A percentile compares a stretch with the other conserved stretches of the same genome.
Conservation (phyloP, 2,113 vertebrate genomes). For the Ornithorhynchus anatinus region DNA sequence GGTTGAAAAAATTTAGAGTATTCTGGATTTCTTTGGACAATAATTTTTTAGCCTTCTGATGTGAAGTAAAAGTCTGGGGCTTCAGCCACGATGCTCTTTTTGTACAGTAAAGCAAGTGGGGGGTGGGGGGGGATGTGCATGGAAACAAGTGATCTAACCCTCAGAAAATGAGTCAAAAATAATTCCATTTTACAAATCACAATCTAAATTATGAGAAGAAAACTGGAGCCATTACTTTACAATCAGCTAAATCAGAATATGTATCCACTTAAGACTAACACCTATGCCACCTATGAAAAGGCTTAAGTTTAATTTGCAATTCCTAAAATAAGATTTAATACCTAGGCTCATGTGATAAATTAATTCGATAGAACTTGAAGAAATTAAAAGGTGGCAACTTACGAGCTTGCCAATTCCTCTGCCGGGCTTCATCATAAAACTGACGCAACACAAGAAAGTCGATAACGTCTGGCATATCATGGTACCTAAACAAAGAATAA, state of each 20-base stretch:
- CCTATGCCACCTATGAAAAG: not conserved
- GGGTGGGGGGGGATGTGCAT: not conserved
- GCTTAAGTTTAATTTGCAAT: no score
- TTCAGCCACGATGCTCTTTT: no score
- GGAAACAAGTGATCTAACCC: not conserved
- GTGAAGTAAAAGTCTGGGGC: no score
- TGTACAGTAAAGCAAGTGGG: no score
- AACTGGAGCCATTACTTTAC: not conserved
- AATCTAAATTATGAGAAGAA: not conserved
- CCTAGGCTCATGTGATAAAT: not conserved
- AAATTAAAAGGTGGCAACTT: conserved; percentile 50
- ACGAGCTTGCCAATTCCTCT: conserved; percentile 91
- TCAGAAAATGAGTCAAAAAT: not conserved
- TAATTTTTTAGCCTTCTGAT: not conserved
- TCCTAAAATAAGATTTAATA: not conserved
- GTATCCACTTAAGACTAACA: not conserved
- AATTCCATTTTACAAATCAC: not conserved
- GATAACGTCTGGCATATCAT: conserved; percentile 98
- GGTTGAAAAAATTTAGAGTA: not conserved
- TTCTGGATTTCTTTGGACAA: not conserved
- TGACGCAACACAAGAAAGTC: conserved; percentile 96
- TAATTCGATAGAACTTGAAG: not conserved
- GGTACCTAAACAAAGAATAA: conserved; percentile 78
- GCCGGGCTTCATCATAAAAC: conserved; percentile 90
- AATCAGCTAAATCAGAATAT: not conserved